A percentile compares a stretch with the other conserved stretches of the same genome.
These are phyloP conservation scores for Ascidia mentula DNA, from an alignment of 23 tunicate genomes.

Conservation along the genomic window DNA sequence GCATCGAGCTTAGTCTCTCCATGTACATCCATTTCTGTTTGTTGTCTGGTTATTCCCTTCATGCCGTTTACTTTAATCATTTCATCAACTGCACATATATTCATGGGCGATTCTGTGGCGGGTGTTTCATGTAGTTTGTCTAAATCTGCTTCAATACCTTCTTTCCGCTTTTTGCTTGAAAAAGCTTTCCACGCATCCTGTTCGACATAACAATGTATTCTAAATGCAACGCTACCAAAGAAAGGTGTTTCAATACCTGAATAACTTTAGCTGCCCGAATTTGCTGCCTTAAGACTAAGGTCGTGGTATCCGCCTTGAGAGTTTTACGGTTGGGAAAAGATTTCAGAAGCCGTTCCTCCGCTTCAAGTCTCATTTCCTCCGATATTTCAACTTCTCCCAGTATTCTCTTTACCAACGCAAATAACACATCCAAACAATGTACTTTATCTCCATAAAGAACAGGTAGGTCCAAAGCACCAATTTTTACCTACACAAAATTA, in stretches of 20 bases:
- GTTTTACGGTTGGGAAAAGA: conserved; percentile 81
- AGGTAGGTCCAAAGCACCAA: conserved; percentile 86
- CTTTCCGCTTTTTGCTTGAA: conserved; percentile 15
- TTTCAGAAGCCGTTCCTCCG: conserved; percentile 66
- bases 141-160: not conserved
- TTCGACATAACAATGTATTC: not conserved
- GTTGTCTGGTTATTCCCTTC: no score
- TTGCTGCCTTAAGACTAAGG: conserved; percentile 58
- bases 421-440: conserved; percentile 87
- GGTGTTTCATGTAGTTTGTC: no score
- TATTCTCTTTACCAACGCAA: conserved; percentile 76
- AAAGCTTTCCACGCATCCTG: conserved; percentile 40
- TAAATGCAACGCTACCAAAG: no score
- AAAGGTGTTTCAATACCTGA: conserved; percentile 57
- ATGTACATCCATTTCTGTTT: no score
- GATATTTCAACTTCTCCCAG: conserved; percentile 90
- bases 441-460: conserved; percentile 78
- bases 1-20: no score
- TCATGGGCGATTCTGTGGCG: no score
- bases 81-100: no score
- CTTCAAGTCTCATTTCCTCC: conserved; percentile 71
- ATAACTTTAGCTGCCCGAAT: conserved; percentile 68
- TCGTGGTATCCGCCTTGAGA: conserved; percentile 71
- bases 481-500: no score
- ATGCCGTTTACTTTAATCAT: no score